Conservation (phyloP, 2,797 vertebrate species). For the Percopsis omiscomaycus region DNA sequence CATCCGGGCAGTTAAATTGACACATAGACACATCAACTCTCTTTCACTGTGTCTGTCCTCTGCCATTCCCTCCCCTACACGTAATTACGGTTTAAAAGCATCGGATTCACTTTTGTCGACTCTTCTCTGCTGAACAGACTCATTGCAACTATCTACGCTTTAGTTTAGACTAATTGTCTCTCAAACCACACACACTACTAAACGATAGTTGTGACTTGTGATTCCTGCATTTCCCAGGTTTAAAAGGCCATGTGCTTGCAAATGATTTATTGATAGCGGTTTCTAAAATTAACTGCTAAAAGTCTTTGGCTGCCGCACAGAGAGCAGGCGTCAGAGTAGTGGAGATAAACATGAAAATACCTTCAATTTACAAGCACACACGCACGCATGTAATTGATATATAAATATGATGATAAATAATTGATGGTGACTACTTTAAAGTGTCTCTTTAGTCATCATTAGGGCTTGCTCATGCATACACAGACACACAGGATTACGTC, state of each 20-base stretch:
- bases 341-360: background rate
- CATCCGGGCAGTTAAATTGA: too few species aligned
- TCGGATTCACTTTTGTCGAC: too few species aligned
- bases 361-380: background rate
- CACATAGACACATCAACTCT: too few species aligned
- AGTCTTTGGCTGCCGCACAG: slow-evolving; percentile 22
- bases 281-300: slow-evolving; percentile 51
- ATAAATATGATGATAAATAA: too few species aligned
- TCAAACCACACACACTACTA: slow-evolving; percentile 1
- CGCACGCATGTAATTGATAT: too few species aligned
- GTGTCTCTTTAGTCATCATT: too few species aligned
- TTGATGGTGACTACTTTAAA: too few species aligned
- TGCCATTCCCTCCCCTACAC: background rate
- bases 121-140: too few species aligned
- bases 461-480: too few species aligned
- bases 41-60: background rate
- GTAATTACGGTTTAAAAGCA: background rate
- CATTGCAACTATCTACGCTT: too few species aligned
- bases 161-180: background rate
- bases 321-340: slow-evolving; percentile 6
- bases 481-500: too few species aligned
- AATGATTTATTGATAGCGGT: slow-evolving; percentile 50
- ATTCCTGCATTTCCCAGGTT: slow-evolving; percentile 30
- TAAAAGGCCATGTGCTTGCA: slow-evolving; percentile 22
- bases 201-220: slow-evolving; percentile 1